These are phyloP conservation scores for Arvicanthis niloticus DNA, from an alignment of 2,113 vertebrate genomes.

Conservation along the genomic window DNA sequence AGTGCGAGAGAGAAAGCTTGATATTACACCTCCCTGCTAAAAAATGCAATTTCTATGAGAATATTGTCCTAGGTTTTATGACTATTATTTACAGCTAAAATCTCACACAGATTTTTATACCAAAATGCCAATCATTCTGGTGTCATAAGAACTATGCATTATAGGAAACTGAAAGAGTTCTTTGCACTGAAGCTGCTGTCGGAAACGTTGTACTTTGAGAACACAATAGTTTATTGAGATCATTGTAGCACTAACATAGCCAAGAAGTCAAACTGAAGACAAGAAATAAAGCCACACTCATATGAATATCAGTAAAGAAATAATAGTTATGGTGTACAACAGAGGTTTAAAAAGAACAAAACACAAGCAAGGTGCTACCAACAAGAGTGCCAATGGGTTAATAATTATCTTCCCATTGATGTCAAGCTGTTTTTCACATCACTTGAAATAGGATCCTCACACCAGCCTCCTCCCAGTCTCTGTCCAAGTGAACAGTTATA, in stretches of 20 bases:
- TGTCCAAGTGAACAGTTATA: background rate
- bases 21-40: background rate
- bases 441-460: background rate
- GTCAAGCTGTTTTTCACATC: background rate
- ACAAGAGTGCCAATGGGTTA: background rate
- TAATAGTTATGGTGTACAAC: background rate
- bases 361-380: background rate
- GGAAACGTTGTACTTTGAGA: background rate
- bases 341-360: background rate
- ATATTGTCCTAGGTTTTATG: background rate
- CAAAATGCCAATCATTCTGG: constrained; percentile 5
- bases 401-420: background rate
- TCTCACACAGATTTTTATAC: background rate
- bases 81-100: background rate
- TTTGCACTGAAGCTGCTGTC: background rate
- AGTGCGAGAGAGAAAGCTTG: background rate
- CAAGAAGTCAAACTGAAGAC: constrained; percentile 1
- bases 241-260: background rate
- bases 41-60: background rate
- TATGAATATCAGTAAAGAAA: background rate
- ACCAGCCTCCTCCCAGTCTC: background rate
- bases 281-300: background rate
- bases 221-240: background rate
- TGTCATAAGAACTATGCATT: background rate
- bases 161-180: background rate